Percentiles rank a stretch among this genome's conserved stretches.
phyloP scores from a whole-genome alignment of 1,140 invertebrate species.

The Luehdorfia chinensis region DNA sequence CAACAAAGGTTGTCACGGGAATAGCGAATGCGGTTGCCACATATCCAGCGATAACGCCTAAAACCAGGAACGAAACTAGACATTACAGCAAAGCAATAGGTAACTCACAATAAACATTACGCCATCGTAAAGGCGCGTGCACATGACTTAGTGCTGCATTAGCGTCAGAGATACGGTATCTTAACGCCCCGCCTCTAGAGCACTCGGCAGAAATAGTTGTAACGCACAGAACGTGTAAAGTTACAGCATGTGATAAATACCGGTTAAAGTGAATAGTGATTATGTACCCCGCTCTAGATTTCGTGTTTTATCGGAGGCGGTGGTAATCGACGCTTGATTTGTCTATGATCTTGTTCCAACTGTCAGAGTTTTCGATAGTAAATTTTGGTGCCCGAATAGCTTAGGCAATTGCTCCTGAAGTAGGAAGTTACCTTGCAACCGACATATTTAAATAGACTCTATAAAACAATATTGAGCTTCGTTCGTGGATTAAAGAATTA shows the following conservation, averaged over 20 bases:
- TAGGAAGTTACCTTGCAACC: not conserved
- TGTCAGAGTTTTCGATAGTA: slow-evolving; percentile 4
- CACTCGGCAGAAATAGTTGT: slow-evolving; percentile 37
- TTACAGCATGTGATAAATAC: slow-evolving; percentile 25
- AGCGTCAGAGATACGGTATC: slow-evolving; percentile 58
- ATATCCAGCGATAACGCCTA: slow-evolving; percentile 1
- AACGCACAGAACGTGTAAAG: slow-evolving; percentile 31
- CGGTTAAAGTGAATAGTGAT: slow-evolving; percentile 20
- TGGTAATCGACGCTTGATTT: slow-evolving; percentile 29
- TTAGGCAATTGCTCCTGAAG: slow-evolving; percentile 4
- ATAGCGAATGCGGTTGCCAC: too few species aligned
- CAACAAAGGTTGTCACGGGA: slow-evolving; percentile 1
- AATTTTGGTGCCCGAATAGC: slow-evolving; percentile 5
- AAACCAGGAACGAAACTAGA: slow-evolving; percentile 6
- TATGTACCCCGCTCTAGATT: slow-evolving; percentile 7
- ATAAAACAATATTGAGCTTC: not conserved
- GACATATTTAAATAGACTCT: not conserved
- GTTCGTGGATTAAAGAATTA: too few species aligned
- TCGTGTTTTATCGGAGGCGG: slow-evolving; percentile 20
- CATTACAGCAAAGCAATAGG: slow-evolving; percentile 23
- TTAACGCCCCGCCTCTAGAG: slow-evolving; percentile 38
- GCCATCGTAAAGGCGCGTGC: slow-evolving; percentile 54
- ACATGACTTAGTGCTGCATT: slow-evolving; percentile 65
- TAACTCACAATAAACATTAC: slow-evolving; percentile 35
- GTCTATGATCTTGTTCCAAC: slow-evolving; percentile 17